These are phyloP conservation scores for Cryptoleucopteryx plumbea DNA, from an alignment of 2,113 vertebrate species.

Conservation along the genomic window DNA sequence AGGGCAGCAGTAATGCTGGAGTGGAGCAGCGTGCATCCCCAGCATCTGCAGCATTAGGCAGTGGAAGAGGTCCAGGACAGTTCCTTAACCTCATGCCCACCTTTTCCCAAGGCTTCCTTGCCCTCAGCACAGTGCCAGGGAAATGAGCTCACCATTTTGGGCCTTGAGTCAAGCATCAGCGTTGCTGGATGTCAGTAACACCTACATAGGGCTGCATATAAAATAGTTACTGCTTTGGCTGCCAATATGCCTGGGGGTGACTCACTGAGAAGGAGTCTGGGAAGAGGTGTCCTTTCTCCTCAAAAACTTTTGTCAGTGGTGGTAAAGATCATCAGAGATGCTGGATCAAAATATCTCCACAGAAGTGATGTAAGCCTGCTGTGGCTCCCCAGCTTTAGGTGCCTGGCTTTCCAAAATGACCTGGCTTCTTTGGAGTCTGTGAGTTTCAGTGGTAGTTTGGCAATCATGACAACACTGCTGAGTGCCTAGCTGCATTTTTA, in stretches of 20 bases:
- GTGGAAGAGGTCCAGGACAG: not conserved
- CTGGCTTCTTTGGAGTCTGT: not conserved
- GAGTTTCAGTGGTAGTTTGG: not conserved
- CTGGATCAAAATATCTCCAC: not conserved
- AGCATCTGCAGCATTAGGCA: fast-evolving
- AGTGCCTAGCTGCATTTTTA: not conserved
- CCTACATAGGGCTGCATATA: not conserved
- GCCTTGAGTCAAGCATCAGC: not conserved
- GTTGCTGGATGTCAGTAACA: not conserved
- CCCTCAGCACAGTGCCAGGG: not conserved
- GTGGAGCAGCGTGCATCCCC: not conserved
- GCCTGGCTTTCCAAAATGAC: not conserved
- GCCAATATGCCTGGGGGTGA: not conserved
- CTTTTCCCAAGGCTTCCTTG: not conserved
- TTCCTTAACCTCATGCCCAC: not conserved
- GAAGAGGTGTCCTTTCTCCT: not conserved
- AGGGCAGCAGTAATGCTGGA: not conserved
- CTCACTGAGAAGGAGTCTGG: not conserved
- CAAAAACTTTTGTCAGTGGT: not conserved
- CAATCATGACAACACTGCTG: not conserved
- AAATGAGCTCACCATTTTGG: not conserved
- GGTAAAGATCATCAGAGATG: not conserved
- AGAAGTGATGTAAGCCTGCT: not conserved
- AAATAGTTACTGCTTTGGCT: not conserved
- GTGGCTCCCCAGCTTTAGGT: not conserved